Base-by-base conservation (phyloP, 1,140 invertebrate genomes). In the Hycleus phaleratus region DNA sequence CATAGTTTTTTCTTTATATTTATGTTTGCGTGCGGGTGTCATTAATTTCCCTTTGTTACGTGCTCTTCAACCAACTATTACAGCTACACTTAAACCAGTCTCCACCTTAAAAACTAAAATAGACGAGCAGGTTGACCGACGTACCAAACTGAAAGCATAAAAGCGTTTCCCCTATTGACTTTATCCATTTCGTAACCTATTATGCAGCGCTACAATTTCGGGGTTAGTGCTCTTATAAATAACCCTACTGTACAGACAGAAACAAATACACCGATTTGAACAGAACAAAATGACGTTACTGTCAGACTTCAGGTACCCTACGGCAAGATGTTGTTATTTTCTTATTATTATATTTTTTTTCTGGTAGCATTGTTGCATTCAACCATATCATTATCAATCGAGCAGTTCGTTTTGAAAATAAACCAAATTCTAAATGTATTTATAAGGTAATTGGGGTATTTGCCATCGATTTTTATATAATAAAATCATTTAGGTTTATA, bases 41-140 rank as follows among this genome's bases (percentile, higher is more conserved):
- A 51, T 60, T 64, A 64, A 64, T 64, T 64, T 64, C 52, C 52
- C 49, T 64, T 64, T 64, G 54, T 60, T 59, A 50, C 56, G 49
- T 59, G 54, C 49, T 62, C 61, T 62, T 53, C 11, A 55, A 47
- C 40, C 47, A 56, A 60, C 59, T 47, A 60, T 59, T 59, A 59
- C 43, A 26, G 49, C 58, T 39, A 47, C 43, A 59, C 25, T 59
- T 59, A 53, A 54, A 59, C 49, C 38, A 59, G 26, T 52, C 40
- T 43, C 39, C 49, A 52, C 49, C 51, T 53, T 52, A 38, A 5
- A 32, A 18, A 43, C 52, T 26, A 54, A 56, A 47, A 47, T 47
- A 56, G 38, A 56, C 46, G 38, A 43, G 8, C 46, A 25, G 38
- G 6, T 54, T 56, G 46, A 42, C 38, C 38, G 46, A 56, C 46